A percentile compares a stretch with the other conserved stretches of the same genome.
phyloP scores from a whole-genome alignment of 2,797 vertebrate species.

The Cyprinella venusta region DNA sequence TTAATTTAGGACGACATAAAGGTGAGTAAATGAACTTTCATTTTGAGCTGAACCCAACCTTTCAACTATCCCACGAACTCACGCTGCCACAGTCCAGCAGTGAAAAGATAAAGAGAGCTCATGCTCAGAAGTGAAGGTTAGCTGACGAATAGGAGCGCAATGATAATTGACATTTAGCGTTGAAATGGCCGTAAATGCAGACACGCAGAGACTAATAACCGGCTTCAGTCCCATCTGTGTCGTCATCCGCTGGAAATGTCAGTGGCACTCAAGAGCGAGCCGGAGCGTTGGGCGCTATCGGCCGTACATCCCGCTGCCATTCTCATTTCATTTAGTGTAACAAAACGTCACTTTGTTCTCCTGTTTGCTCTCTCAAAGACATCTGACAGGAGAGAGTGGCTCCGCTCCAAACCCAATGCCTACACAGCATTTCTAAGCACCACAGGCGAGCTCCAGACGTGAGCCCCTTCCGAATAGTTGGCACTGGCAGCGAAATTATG shows the following conservation, averaged over 20 bases:
- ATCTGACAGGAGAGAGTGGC: slow-evolving; percentile 45
- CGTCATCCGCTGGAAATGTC: slow-evolving; percentile 79
- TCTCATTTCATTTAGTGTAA: slow-evolving; percentile 40
- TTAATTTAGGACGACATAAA: neutral
- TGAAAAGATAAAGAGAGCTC: slow-evolving; percentile 57
- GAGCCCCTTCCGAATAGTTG: slow-evolving; percentile 10
- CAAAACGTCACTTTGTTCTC: slow-evolving; percentile 32
- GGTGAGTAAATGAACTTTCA: neutral
- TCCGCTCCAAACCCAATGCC: slow-evolving; percentile 23
- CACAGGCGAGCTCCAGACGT: slow-evolving; percentile 4
- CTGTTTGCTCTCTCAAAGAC: slow-evolving; percentile 41
- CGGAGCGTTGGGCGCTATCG: slow-evolving; percentile 64
- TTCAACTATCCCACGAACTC: neutral
- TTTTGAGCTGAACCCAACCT: neutral
- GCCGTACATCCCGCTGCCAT: slow-evolving; percentile 40
- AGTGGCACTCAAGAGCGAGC: slow-evolving; percentile 74
- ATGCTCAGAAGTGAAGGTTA: slow-evolving; percentile 77
- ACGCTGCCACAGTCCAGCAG: neutral
- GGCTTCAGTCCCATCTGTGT: slow-evolving; percentile 75
- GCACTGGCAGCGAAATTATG: slow-evolving; percentile 19
- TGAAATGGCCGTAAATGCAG: slow-evolving; percentile 77
- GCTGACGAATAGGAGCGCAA: slow-evolving; percentile 69
- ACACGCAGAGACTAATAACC: slow-evolving; percentile 74
- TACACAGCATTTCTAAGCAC: slow-evolving; percentile 22
- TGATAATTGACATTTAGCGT: slow-evolving; percentile 83